A percentile compares a stretch with the other conserved stretches of the same genome.
Evolutionary conservation across 37 sponge, comb jelly and placozoan genomes (phyloP).

Genomic region (Oscarella lobularis): DNA sequence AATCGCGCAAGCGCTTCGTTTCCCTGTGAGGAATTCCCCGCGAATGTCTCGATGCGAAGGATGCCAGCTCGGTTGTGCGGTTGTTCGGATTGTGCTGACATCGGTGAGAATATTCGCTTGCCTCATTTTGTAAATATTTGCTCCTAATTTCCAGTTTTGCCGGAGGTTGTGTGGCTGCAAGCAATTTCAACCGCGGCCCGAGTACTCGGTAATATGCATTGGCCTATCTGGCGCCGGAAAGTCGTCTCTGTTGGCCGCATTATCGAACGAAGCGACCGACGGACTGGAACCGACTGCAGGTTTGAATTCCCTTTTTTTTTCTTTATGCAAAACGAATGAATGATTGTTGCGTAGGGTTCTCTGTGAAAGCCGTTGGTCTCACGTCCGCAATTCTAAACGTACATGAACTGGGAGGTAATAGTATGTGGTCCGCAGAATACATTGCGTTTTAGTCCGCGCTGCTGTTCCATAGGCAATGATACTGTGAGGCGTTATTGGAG

Average conservation of each 20-base stretch:
- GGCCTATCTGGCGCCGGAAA: conserved; percentile 63
- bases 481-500: too few relatives aligned
- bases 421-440: too few relatives aligned
- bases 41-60: conserved; percentile 9
- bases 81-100: conserved; percentile 31
- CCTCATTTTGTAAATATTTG: background rate
- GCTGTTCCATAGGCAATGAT: too few relatives aligned
- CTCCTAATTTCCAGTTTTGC: conserved; percentile 6
- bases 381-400: conserved; percentile 20
- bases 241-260: conserved; percentile 38
- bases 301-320: too few relatives aligned
- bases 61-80: conserved; percentile 27
- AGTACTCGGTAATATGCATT: conserved; percentile 34
- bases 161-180: conserved; percentile 14
- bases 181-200: conserved; percentile 19
- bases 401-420: conserved; percentile 50
- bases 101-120: conserved; percentile 25
- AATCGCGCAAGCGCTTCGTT: conserved; percentile 11
- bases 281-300: conserved; percentile 36
- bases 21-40: too few relatives aligned
- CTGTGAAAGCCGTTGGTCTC: conserved; percentile 25
- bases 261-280: conserved; percentile 22
- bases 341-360: conserved; percentile 19
- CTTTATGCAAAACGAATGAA: background rate
- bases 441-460: too few relatives aligned